Conservation (phyloP, 35 echinoderm and acorn worm species). For the Ophiothrix spiculata region DNA sequence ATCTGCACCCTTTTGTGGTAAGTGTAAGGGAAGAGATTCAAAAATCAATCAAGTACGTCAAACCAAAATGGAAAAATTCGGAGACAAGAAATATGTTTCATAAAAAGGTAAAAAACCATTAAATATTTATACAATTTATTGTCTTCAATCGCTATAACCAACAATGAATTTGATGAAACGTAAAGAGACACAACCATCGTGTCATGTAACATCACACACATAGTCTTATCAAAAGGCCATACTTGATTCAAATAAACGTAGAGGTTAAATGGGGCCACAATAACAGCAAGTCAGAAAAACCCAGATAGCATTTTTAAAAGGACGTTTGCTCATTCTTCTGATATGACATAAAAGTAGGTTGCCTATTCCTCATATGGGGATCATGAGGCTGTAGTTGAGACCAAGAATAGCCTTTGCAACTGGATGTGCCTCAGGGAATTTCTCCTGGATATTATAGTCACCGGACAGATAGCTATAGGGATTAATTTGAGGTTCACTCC, state of each 20-base stretch:
- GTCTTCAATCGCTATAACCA: constrained; percentile 94
- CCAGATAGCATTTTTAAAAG: constrained; percentile 91
- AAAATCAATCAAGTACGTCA: no score
- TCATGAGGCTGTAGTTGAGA: constrained; percentile 76
- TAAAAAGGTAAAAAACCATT: no score
- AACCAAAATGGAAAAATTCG: no score
- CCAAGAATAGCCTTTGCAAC: constrained; percentile 58
- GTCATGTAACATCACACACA: constrained; percentile 75
- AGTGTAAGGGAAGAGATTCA: no score
- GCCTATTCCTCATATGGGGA: constrained; percentile 75
- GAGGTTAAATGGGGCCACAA: constrained; percentile 87
- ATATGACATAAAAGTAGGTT: constrained; percentile 88
- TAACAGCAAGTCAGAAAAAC: constrained; percentile 80
- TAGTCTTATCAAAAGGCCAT: constrained; percentile 83
- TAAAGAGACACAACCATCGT: constrained; percentile 87
- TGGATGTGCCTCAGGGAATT: constrained; percentile 8
- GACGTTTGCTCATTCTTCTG: constrained; percentile 89
- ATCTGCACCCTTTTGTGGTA: no score
- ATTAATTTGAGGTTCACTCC: no score
- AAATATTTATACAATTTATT: no score
- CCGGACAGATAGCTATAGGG: no score
- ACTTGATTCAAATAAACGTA: constrained; percentile 64
- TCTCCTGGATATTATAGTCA: no score
- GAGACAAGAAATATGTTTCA: no score
- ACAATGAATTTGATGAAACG: constrained; percentile 88